Evolutionary conservation across 2,888 invertebrate genomes (phyloP), one percentile per base, ranked within the genome.

Genomic region (Drosophila anomalata): DNA sequence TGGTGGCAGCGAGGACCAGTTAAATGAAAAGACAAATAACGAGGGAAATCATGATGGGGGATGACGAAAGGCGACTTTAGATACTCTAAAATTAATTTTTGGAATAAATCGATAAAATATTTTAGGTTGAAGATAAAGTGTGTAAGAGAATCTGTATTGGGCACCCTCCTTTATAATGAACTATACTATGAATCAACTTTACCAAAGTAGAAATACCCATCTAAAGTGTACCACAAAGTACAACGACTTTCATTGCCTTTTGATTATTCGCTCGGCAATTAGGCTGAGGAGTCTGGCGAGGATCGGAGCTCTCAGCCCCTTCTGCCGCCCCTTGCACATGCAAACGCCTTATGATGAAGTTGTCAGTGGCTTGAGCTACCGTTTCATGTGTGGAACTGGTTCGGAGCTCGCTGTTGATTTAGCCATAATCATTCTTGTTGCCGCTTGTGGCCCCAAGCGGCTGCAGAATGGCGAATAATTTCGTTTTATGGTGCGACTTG

Each of bases 21-120:
- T 82, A 82, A 85, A 57, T 58, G 60, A 78, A 82, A 82, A 82
- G 76, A 82, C 81, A 82, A 82, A 82, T 78, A 85, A 82, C 84
- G 54, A 86, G 83, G 83, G 36, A 2, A 29, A 14, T 11, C 14
- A 57, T 8, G 14, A n/a, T 22, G 11, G 12, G 31, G 26, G 9
- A 9, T 17, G 4, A 3, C 11, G 1, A 9, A 9, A 14, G 11
- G 2, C 11, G 8, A 53, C 17, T 6, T n/a, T 2, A 6, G 3
- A 63, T 66, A 47, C 65, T 20, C 65, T 63, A 36, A 6, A 36
- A n/a, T 5, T 0, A 8, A 12, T 20, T 44, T 44, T 11, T 44
- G 11, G 11, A 20, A 20, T 20, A 20, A 20, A 42, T 42, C 6
- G 3, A 42, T 4, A 1, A 20, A 4, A 20, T 17, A 5, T 11